Evolutionary conservation across 2,113 vertebrate genomes (phyloP).

Genomic region (Brachyhypopomus occidentalis): DNA sequence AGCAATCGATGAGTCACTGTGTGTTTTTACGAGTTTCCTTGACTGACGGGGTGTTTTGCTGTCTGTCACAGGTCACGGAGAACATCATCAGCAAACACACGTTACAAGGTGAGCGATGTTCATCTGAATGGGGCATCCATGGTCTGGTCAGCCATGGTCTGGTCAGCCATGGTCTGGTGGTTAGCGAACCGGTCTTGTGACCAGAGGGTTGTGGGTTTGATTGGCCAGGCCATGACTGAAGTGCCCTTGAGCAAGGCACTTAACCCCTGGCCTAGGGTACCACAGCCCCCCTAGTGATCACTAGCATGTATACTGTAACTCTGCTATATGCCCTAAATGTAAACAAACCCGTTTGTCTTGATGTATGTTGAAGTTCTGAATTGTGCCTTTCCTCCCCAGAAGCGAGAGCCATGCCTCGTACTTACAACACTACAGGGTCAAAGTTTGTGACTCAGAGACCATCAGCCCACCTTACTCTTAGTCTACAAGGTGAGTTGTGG

Average conservation of each 20-base stretch:
- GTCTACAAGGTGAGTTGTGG: constrained; percentile 66
- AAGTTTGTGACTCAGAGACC: constrained; percentile 76
- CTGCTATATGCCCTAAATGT: neutral
- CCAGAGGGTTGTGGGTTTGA: too few species aligned
- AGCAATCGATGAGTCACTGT: constrained; percentile 26
- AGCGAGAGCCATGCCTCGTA: constrained; percentile 71
- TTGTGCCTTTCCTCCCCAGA: constrained; percentile 60
- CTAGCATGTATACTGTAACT: too few species aligned
- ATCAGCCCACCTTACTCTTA: constrained; percentile 77
- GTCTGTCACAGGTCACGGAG: constrained; percentile 77
- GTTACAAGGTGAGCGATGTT: constrained; percentile 72
- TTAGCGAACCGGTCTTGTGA: too few species aligned
- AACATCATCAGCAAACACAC: constrained; percentile 75
- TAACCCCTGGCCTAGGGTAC: too few species aligned
- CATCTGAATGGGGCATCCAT: too few species aligned
- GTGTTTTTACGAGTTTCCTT: constrained; percentile 18
- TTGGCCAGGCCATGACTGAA: too few species aligned
- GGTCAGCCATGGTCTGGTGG: too few species aligned
- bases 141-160: too few species aligned
- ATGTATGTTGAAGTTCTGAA: neutral
- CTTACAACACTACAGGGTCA: constrained; percentile 73
- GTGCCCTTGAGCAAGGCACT: too few species aligned
- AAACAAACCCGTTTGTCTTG: too few species aligned
- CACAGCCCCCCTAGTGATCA: too few species aligned
- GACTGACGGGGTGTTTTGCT: neutral